Evolutionary conservation across 2,113 vertebrate genomes (phyloP).

Genomic region (Triplophysa dalaica): DNA sequence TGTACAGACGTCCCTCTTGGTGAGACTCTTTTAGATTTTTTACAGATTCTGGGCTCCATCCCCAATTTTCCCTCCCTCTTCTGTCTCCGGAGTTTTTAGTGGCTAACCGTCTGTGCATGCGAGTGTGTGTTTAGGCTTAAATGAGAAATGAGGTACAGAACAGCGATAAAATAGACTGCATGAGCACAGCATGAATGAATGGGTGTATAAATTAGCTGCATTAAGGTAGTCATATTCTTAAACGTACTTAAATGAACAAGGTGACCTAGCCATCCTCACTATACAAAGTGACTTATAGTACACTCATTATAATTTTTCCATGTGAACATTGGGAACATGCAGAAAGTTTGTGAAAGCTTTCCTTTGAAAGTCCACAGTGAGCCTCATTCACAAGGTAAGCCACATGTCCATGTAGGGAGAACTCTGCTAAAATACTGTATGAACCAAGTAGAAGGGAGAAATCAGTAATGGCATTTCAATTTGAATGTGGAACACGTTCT

Average conservation of each 20-base stretch:
- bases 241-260: neutral
- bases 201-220: neutral
- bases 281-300: too few relatives aligned
- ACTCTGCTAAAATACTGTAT: neutral
- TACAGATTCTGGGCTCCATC: conserved; percentile 25
- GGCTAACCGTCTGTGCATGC: conserved; percentile 8
- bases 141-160: neutral
- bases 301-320: too few relatives aligned
- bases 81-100: conserved; percentile 8
- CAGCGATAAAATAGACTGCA: neutral
- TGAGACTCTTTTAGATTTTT: conserved; percentile 31
- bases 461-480: neutral
- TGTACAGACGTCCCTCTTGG: conserved; percentile 15
- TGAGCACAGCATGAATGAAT: neutral
- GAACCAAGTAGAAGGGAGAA: neutral
- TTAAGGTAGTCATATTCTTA: neutral
- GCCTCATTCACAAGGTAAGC: too few relatives aligned
- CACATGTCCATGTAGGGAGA: neutral
- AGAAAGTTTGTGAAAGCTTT: neutral
- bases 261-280: too few relatives aligned
- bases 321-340: conserved; percentile 34
- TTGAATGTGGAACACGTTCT: conserved; percentile 21
- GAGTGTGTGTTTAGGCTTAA: conserved; percentile 26
- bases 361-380: too few relatives aligned
- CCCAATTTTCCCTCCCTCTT: conserved; percentile 26